Evolutionary conservation across 1,140 invertebrate genomes (phyloP), one percentile per base, ranked within the genome.

Genomic region (Drosophila bocki): DNA sequence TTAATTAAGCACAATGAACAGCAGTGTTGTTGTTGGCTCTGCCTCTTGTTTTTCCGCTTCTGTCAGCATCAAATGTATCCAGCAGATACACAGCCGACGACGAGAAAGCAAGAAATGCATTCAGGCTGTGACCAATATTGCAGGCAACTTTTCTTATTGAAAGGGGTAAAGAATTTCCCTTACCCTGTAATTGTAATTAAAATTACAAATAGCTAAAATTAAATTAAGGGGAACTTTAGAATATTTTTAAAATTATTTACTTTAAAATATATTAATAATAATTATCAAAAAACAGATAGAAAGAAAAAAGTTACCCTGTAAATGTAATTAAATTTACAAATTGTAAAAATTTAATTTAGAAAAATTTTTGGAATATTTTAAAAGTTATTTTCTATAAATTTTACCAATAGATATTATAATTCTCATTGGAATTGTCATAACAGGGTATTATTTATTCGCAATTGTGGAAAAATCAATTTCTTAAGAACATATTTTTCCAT

Each of bases 1-100:
- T 91, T 92, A 91, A 92, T 92, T 92, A 92, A 91, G 86, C 80
- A 91, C 91, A 91, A 92, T 91, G 91, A 91, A 91, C 86, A 76
- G 71, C 87, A 91, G 91, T 91, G 85, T 90, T 85, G 76, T 71
- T 82, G 82, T 50, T 78, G 50, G 12, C 45, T 12, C 26, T 48
- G 22, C 47, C 26, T 29, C 47, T 54, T 79, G 61, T 56, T 56
- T 56, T 56, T n/a, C 51, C 53, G 53, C 33, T 56, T 56, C 75
- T 58, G 62, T 42, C 72, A 57, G 74, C 51, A 69, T 69, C 76
- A 59, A 72, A 83, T 72, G 81, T 76, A 83, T 84, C 76, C 81
- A 84, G 15, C 77, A 84, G 70, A 79, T 75, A 62, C 69, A 69
- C 62, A 58, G 50, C 44, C 29, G 19, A 15, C 29, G 19, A 15